These are phyloP conservation scores for Squalus acanthias DNA, from an alignment of 2,797 vertebrate genomes.

Conservation along the genomic window DNA sequence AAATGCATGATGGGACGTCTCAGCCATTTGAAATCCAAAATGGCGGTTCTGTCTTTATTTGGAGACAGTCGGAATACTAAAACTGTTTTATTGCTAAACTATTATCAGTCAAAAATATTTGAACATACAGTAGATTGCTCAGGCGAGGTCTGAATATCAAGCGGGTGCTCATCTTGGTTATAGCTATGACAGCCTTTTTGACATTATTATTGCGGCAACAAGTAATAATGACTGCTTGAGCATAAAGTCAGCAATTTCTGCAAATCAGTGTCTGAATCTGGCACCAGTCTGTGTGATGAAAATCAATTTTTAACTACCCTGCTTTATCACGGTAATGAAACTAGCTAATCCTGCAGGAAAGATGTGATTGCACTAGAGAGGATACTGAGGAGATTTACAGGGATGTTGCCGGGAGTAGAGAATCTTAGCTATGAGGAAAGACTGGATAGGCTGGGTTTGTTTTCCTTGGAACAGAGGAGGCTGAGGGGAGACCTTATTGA, in stretches of 20 bases:
- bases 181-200: neutral
- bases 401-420: no score
- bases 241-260: neutral
- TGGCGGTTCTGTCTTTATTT: neutral
- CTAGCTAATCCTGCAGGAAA: neutral
- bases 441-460: no score
- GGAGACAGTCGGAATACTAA: neutral
- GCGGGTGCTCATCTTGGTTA: neutral
- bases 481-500: no score
- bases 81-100: neutral
- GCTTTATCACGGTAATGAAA: neutral
- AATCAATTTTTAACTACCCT: neutral
- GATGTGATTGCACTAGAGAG: no score
- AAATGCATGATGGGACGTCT: neutral
- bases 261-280: conserved; percentile 7
- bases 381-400: no score
- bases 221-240: neutral
- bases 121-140: neutral
- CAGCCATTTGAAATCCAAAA: neutral
- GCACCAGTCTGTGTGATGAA: neutral
- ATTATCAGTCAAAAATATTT: neutral
- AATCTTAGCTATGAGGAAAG: no score
- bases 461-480: no score
- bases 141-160: neutral
- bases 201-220: neutral